A percentile compares a stretch with the other conserved stretches of the same genome.
Conservation (phyloP, 2,113 vertebrate genomes). For the Progne subis region DNA sequence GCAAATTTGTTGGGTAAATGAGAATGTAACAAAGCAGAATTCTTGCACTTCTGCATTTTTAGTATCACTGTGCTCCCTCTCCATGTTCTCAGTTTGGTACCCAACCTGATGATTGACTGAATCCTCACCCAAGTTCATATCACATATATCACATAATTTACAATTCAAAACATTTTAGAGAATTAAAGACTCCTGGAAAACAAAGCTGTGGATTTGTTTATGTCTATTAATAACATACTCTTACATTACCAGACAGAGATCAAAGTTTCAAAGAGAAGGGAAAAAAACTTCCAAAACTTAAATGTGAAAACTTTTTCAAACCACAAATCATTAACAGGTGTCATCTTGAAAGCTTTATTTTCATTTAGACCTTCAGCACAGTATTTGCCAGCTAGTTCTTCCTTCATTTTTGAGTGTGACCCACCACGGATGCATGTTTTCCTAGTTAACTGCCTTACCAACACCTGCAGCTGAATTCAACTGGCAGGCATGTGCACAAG, state of each 20-base stretch:
- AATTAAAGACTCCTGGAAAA: conserved; percentile 19
- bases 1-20: not conserved
- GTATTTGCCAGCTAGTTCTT: conserved; percentile 52
- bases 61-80: not conserved
- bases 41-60: not conserved
- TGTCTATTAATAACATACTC: not conserved
- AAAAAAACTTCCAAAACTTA: conserved; percentile 12
- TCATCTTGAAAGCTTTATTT: conserved; percentile 41
- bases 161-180: not conserved
- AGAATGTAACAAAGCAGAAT: not conserved
- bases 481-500: not conserved
- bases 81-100: not conserved
- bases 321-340: conserved; percentile 58
- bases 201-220: conserved; percentile 35
- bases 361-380: conserved; percentile 56
- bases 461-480: not conserved
- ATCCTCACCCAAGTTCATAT: not conserved
- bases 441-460: not conserved
- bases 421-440: not conserved
- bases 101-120: not conserved
- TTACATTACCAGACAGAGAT: not conserved
- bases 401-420: conserved; percentile 39
- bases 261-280: not conserved
- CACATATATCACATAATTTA: not conserved
- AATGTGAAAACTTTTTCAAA: conserved; percentile 58